Percentiles rank a stretch among this genome's conserved stretches.
Evolutionary conservation across 1,140 invertebrate species (phyloP).

Genomic region (Drosophila setifemur): DNA sequence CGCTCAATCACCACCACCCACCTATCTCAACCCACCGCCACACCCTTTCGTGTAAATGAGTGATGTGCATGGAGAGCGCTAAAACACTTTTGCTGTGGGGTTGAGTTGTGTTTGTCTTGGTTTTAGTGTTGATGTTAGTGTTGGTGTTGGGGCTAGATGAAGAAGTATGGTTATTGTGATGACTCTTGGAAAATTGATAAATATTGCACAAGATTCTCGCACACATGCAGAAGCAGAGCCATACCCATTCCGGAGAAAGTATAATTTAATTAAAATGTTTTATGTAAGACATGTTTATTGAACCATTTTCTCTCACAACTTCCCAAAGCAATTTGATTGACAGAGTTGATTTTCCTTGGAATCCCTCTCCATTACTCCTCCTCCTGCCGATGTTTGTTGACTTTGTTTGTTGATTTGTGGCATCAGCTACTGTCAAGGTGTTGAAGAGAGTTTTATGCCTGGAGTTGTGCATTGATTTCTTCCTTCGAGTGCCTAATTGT

Average conservation of each 20-base stretch:
- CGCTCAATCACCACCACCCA: no score
- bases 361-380: background rate
- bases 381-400: slow-evolving; percentile 20
- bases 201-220: slow-evolving; percentile 54
- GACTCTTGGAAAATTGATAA: slow-evolving; percentile 74
- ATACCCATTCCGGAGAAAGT: no score
- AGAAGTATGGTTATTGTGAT: slow-evolving; percentile 79
- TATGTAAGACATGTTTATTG: slow-evolving; percentile 80
- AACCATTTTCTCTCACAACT: slow-evolving; percentile 69
- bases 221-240: no score
- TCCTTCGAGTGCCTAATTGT: slow-evolving; percentile 21
- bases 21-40: background rate
- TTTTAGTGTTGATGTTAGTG: slow-evolving; percentile 10
- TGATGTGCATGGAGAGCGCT: slow-evolving; percentile 74
- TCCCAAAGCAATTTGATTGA: slow-evolving; percentile 70
- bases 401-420: slow-evolving; percentile 67
- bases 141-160: slow-evolving; percentile 60
- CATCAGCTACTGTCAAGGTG: slow-evolving; percentile 71
- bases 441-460: slow-evolving; percentile 40
- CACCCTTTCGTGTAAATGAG: slow-evolving; percentile 57
- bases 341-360: slow-evolving; percentile 41
- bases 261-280: slow-evolving; percentile 81
- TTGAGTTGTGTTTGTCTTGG: background rate
- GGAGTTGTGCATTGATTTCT: slow-evolving; percentile 29
- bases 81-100: slow-evolving; percentile 68